These are phyloP conservation scores for Microchrysa polita DNA, from an alignment of 2,888 invertebrate genomes.

Conservation along the genomic window DNA sequence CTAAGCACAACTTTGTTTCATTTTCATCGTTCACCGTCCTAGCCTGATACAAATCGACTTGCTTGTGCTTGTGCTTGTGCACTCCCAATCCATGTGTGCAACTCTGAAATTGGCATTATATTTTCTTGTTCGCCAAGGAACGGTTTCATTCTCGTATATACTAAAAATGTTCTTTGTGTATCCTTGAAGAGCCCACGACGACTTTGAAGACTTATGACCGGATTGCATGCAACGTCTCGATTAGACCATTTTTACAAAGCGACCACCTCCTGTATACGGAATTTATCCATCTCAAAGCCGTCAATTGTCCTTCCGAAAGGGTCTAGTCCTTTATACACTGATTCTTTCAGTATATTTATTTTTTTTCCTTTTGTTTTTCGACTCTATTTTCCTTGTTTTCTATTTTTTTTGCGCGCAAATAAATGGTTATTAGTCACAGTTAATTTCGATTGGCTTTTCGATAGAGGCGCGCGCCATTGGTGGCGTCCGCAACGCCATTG, in stretches of 20 bases:
- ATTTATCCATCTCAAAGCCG: conserved; percentile 44
- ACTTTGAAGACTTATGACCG: conserved; percentile 60
- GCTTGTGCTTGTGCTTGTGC: too few relatives aligned
- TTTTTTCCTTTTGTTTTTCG: conserved; percentile 15
- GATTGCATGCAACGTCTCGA: conserved; percentile 60
- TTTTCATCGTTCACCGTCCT: conserved; percentile 43
- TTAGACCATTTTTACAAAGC: conserved; percentile 50
- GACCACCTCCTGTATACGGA: conserved; percentile 30
- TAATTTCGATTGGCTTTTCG: conserved; percentile 47
- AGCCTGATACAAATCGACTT: conserved; percentile 45
- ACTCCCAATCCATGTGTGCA: conserved; percentile 25
- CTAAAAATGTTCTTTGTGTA: conserved; percentile 51
- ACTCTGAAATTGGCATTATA: conserved; percentile 35
- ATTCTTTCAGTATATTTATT: conserved; percentile 41
- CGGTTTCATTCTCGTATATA: conserved; percentile 42
- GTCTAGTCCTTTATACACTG: conserved; percentile 46
- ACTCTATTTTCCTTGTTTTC: conserved; percentile 37
- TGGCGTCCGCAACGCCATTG: conserved; percentile 43
- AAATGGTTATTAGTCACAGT: conserved; percentile 51
- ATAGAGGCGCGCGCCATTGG: conserved; percentile 43
- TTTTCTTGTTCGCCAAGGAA: conserved; percentile 5
- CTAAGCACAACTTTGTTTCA: conserved; percentile 49
- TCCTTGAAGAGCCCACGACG: conserved; percentile 55
- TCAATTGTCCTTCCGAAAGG: conserved; percentile 47
- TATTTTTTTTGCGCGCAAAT: conserved; percentile 38